Base-by-base conservation (phyloP, 92 coral and sea anemone species). In the Actinernus sp. region DNA sequence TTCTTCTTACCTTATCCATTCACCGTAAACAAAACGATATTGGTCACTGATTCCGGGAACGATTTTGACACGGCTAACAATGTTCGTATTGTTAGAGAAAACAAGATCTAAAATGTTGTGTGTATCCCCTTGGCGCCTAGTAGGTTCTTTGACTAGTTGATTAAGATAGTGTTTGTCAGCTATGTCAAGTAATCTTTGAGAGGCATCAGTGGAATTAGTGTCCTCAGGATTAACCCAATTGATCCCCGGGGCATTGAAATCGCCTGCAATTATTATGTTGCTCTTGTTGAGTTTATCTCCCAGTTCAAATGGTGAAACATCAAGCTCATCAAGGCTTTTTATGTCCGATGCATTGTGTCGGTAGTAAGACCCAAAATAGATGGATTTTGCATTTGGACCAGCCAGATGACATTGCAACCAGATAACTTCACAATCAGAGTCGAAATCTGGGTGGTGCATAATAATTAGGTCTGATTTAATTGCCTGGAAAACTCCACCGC, bases 401-500 rank as follows among this genome's bases (percentile, higher is more conserved):
- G 80, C 50, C 28, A 76, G 61, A 61, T 84, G 85, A 38, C 90
- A 84, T 47, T 77, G 85, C 33, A 85, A 37, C 85, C 85, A 84
- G 27, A 84, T 46, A 31, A 84, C 62, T 30, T 70, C 90, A 43
- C 90, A 76, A 50, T 62, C 76, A 32, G 88, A 62, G 51, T 81
- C 74, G 6, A 46, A 49, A 17, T 82, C 88, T 5, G 74, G 6
- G 58, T 53, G 83, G 57, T 82, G 73, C 22, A 73, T 58, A 25
- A 81, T 50, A 37, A 82, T 65, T 3, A 65, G 34, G 31, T 83
- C 75, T 41, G 61, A 61, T 65, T 83, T 83, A 31, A 76, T 50
- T 26, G 70, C 89, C 55, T 83, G 89, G 55, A 83, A 83, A 60
- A 75, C 84, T 53, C 82, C 82, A 22, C 89, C 90, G 46, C 77